phyloP scores from a whole-genome alignment of 30 jellyfish, hydroid and myxozoan species.

The Rhopilema esculentum region DNA sequence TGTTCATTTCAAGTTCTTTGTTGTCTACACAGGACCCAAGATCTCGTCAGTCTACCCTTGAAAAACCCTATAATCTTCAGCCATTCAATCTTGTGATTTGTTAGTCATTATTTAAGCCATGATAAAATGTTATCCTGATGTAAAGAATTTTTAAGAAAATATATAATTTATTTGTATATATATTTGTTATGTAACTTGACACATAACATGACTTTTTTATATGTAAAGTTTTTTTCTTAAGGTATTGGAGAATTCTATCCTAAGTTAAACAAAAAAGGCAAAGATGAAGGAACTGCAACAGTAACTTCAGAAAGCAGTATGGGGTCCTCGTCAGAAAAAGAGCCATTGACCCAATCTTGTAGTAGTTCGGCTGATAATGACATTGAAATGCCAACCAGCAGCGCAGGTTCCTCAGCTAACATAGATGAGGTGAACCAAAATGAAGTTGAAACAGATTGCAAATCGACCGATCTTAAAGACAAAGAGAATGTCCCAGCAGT shows the following conservation, averaged over 20 bases:
- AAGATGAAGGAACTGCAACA: not conserved
- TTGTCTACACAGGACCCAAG: too few relatives aligned
- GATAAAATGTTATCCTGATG: not conserved
- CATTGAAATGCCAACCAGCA: not conserved
- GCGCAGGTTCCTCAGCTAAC: not conserved
- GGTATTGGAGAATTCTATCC: slow-evolving; percentile 71
- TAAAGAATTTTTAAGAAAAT: too few relatives aligned
- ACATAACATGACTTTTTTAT: too few relatives aligned
- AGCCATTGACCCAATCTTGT: not conserved
- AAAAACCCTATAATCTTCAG: not conserved
- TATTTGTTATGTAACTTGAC: too few relatives aligned
- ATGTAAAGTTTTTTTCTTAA: not conserved
- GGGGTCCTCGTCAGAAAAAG: not conserved
- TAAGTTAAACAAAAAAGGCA: slow-evolving; percentile 18
- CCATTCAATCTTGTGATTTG: not conserved
- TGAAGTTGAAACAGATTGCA: not conserved
- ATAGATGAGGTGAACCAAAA: not conserved
- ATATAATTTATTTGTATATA: not conserved
- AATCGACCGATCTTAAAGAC: not conserved
- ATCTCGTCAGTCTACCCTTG: not conserved
- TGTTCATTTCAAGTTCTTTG: too few relatives aligned
- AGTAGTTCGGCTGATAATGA: not conserved
- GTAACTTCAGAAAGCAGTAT: not conserved
- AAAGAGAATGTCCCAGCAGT: not conserved
- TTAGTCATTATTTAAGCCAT: not conserved